Evolutionary conservation across 2,888 invertebrate species (phyloP).

Genomic region (Agrypnus murinus): DNA sequence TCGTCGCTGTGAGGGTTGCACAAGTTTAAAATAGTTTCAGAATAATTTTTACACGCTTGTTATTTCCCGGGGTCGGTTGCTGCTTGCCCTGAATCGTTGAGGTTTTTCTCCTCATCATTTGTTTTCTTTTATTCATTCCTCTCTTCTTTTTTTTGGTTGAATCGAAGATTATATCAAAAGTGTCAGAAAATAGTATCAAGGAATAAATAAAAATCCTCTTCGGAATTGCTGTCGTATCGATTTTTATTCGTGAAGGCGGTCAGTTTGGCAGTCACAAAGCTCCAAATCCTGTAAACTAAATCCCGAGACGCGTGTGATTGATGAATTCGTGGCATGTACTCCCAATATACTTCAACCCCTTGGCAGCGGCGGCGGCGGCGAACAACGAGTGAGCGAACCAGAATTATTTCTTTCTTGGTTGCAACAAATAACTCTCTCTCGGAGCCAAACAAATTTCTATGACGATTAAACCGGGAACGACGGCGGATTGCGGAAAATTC

Average conservation of each 20-base stretch:
- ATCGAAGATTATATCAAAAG: constrained; percentile 2
- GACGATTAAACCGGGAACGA: background rate
- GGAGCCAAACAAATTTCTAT: constrained; percentile 18
- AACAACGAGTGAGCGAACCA: constrained; percentile 35
- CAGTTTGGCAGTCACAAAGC: constrained; percentile 44
- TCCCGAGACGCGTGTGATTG: constrained; percentile 45
- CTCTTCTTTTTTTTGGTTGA: constrained; percentile 1
- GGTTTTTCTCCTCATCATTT: background rate
- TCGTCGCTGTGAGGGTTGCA: constrained; percentile 40
- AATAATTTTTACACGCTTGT: constrained; percentile 20
- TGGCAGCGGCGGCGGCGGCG: no score
- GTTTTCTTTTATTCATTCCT: no score
- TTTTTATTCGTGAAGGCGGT: constrained; percentile 40
- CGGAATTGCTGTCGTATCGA: constrained; percentile 33
- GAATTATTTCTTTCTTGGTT: constrained; percentile 38
- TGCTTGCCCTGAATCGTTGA: background rate
- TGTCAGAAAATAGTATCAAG: constrained; percentile 5
- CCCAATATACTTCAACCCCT: constrained; percentile 38
- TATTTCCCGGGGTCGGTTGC: background rate
- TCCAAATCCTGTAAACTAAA: constrained; percentile 44
- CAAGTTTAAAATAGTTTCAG: constrained; percentile 35
- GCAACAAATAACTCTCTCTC: constrained; percentile 34
- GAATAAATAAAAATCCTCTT: constrained; percentile 29
- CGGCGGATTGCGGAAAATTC: constrained; percentile 4
- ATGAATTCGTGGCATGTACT: constrained; percentile 45